Conservation (phyloP, 2,797 vertebrate genomes). For the Pteronotus mesoamericanus region DNA sequence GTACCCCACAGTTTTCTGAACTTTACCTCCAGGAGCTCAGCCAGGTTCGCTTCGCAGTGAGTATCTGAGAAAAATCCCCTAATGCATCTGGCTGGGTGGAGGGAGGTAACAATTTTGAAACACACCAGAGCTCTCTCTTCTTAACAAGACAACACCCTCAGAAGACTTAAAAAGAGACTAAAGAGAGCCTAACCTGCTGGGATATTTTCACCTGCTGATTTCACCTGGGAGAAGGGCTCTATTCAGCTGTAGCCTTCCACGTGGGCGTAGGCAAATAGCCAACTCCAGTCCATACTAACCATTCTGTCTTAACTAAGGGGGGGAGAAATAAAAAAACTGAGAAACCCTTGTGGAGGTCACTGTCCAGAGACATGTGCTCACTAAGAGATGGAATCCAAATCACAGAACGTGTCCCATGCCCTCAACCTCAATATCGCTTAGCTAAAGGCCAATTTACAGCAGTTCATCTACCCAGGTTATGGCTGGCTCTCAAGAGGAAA, state of each 20-base stretch:
- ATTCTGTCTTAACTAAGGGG: neutral
- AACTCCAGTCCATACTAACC: neutral
- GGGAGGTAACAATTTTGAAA: neutral
- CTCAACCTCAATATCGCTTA: neutral
- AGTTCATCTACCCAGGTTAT: neutral
- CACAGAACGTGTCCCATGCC: neutral
- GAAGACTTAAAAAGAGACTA: neutral
- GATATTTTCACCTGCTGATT: neutral
- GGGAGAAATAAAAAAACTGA: neutral
- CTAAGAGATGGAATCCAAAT: neutral
- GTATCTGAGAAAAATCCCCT: neutral
- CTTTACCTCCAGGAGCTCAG: neutral
- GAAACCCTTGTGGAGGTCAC: neutral
- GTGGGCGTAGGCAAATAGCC: neutral
- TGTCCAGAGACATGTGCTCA: neutral
- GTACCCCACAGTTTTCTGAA: neutral
- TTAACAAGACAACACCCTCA: neutral
- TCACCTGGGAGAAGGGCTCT: neutral
- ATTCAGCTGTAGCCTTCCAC: neutral
- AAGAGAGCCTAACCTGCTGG: neutral
- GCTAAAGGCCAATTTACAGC: no score
- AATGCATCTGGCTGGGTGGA: neutral
- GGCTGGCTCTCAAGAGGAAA: neutral
- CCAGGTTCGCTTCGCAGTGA: neutral
- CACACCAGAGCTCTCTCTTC: neutral